phyloP scores from a whole-genome alignment of 2,888 invertebrate genomes.

The Baronia brevicornis region DNA sequence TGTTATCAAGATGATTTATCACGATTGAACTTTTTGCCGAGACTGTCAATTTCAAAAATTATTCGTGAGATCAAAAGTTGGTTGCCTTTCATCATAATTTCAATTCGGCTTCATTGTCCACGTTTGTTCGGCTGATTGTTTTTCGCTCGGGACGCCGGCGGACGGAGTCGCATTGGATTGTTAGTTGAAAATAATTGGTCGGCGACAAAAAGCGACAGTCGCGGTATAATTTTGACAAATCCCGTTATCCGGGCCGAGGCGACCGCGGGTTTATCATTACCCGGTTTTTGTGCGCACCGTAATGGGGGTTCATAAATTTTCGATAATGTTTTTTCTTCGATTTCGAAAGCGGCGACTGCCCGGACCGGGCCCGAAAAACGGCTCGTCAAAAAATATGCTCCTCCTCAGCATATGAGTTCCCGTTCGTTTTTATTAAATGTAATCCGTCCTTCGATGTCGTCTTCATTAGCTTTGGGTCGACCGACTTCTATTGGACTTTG shows the following conservation, averaged over 20 bases:
- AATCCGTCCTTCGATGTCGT: too few species aligned
- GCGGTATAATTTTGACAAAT: conserved; percentile 45
- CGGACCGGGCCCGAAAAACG: conserved; percentile 15
- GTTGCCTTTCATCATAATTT: too few species aligned
- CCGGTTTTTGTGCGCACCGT: conserved; percentile 51
- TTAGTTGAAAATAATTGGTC: conserved; percentile 49
- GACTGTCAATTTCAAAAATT: too few species aligned
- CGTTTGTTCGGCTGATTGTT: not conserved
- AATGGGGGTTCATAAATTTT: conserved; percentile 69
- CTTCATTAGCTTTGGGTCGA: too few species aligned
- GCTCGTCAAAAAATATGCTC: too few species aligned
- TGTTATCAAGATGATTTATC: too few species aligned
- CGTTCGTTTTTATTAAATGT: too few species aligned
- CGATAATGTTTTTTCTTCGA: conserved; percentile 57
- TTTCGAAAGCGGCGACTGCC: conserved; percentile 32
- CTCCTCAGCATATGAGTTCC: too few species aligned
- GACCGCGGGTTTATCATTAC: conserved; percentile 49
- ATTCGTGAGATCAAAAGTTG: too few species aligned
- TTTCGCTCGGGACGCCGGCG: not conserved
- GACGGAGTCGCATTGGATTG: conserved; percentile 11
- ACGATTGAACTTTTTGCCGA: too few species aligned
- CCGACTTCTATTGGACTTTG: too few species aligned
- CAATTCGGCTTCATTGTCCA: too few species aligned
- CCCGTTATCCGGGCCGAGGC: conserved; percentile 47
- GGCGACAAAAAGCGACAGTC: conserved; percentile 30